phyloP scores from a whole-genome alignment of 2,797 vertebrate genomes.

The Alectoris magna region DNA sequence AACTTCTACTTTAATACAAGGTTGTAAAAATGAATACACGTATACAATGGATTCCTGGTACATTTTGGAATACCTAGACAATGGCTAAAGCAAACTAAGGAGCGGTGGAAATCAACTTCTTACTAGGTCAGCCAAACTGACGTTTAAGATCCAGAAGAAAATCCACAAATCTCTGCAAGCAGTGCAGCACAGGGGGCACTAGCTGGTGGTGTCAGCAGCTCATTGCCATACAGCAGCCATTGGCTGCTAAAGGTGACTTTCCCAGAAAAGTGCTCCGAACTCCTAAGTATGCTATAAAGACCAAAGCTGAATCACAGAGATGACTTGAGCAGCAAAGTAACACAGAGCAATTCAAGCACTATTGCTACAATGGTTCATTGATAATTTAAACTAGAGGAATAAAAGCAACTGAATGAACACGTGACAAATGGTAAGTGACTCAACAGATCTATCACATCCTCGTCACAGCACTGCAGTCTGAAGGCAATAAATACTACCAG shows the following conservation, averaged over 20 bases:
- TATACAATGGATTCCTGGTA: not conserved
- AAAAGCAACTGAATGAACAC: not conserved
- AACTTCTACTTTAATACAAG: not conserved
- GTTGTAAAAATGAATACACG: not conserved
- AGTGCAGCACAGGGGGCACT: not conserved
- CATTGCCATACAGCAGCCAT: not conserved
- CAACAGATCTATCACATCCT: not conserved
- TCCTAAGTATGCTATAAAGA: not conserved
- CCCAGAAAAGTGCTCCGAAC: constrained; percentile 46
- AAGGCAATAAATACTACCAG: not conserved
- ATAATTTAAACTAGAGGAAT: not conserved
- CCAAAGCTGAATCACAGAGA: constrained; percentile 25
- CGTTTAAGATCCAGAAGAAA: not conserved
- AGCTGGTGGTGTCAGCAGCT: not conserved
- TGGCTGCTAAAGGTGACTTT: constrained; percentile 7
- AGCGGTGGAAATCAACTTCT: not conserved
- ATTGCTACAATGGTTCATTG: not conserved
- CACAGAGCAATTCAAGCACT: not conserved
- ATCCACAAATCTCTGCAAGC: not conserved
- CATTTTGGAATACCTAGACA: not conserved
- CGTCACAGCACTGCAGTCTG: not conserved
- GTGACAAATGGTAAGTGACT: not conserved
- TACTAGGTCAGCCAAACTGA: not conserved
- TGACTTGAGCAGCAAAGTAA: not conserved
- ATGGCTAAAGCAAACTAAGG: not conserved